Evolutionary conservation across 2,113 vertebrate species (phyloP).

Genomic region (Rynchops niger): DNA sequence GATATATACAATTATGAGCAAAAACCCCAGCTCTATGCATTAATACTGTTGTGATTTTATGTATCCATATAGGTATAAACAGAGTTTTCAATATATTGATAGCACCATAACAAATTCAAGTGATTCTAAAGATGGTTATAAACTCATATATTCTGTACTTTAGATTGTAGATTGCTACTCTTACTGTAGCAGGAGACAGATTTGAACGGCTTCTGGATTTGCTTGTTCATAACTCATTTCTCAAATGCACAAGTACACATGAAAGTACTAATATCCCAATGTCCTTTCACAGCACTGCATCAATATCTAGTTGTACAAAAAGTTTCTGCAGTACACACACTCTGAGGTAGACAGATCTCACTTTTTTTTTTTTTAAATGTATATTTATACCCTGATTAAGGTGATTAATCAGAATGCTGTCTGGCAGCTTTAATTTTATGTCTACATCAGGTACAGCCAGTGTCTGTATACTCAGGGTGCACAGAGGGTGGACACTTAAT

Average conservation of each 20-base stretch:
- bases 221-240: neutral
- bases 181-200: neutral
- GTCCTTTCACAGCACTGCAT: neutral
- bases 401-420: neutral
- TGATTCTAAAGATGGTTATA: conserved; percentile 63
- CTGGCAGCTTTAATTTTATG: neutral
- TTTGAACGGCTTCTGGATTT: conserved; percentile 25
- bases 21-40: neutral
- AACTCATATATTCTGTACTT: conserved; percentile 12
- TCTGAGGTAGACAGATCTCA: conserved; percentile 76
- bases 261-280: neutral
- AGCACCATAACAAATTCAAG: conserved; percentile 80
- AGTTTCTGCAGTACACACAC: conserved; percentile 36
- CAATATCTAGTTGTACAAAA: neutral
- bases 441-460: neutral
- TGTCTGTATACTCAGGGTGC: neutral
- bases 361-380: neutral
- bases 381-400: neutral
- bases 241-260: conserved; percentile 24
- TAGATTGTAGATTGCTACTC: neutral
- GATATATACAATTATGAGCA: conserved; percentile 10
- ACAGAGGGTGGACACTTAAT: neutral
- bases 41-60: conserved; percentile 21
- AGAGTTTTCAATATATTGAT: conserved; percentile 38
- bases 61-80: neutral